These are phyloP conservation scores for Artemia sinica DNA, from an alignment of 2,888 invertebrate genomes.

Conservation along the genomic window DNA sequence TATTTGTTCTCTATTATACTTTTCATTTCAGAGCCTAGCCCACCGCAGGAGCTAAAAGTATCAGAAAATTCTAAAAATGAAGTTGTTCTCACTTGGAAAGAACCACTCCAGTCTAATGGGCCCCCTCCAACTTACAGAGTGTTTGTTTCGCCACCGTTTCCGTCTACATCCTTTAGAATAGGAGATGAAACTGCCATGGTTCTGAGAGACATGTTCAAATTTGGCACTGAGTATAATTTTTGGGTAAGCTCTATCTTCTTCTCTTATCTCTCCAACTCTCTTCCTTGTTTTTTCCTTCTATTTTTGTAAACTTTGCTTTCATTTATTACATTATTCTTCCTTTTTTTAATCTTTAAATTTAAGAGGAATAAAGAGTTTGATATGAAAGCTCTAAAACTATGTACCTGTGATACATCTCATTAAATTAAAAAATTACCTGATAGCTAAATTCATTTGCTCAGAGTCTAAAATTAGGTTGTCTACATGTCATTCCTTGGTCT, in stretches of 20 bases:
- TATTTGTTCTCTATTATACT: conserved; percentile 16
- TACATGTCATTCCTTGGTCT: no score
- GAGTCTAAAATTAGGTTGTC: no score
- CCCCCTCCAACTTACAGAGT: conserved; percentile 44
- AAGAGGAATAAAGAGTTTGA: no score
- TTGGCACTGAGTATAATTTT: conserved; percentile 47
- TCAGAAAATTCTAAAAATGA: conserved; percentile 45
- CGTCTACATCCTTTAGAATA: conserved; percentile 37
- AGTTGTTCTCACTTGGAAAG: conserved; percentile 50
- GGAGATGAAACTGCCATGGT: conserved; percentile 37
- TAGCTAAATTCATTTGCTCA: no score
- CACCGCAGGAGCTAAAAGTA: conserved; percentile 47
- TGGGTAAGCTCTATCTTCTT: conserved; percentile 39
- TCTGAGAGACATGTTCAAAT: conserved; percentile 37
- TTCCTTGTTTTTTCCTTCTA: no score
- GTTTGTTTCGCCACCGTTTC: conserved; percentile 45
- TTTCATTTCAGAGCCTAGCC: conserved; percentile 40
- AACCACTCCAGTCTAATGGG: conserved; percentile 46
- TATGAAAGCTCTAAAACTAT: no score
- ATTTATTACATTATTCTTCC: no score
- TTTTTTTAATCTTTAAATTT: no score
- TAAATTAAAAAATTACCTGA: no score
- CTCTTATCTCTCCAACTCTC: no score
- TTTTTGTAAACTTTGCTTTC: no score
- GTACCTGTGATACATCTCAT: no score